These are phyloP conservation scores for Pseudococcus jackbeardsleyi DNA, from an alignment of 2,888 invertebrate genomes.

Conservation along the genomic window DNA sequence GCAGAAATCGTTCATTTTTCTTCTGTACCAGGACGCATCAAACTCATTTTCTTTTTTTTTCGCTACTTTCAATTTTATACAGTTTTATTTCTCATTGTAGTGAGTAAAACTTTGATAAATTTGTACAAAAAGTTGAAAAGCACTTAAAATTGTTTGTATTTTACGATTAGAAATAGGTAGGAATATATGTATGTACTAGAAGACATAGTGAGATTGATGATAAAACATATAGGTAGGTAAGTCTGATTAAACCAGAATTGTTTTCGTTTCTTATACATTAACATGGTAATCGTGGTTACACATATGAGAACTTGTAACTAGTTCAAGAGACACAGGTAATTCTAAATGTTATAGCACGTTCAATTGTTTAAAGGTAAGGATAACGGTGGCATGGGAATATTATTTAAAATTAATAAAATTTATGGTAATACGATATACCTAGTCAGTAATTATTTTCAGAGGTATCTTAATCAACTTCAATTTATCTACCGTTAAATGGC, in stretches of 20 bases:
- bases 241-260: constrained; percentile 12
- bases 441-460: background rate
- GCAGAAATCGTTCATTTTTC: too few relatives aligned
- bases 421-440: constrained; percentile 18
- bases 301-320: constrained; percentile 26
- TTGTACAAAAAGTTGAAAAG: too few relatives aligned
- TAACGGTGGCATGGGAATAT: constrained; percentile 48
- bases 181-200: background rate
- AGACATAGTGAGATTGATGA: background rate
- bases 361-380: constrained; percentile 42
- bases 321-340: constrained; percentile 39
- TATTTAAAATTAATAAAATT: constrained; percentile 43
- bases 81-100: too few relatives aligned
- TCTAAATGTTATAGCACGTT: background rate
- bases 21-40: too few relatives aligned
- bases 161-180: background rate
- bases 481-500: background rate
- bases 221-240: background rate
- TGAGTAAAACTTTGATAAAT: too few relatives aligned
- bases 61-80: too few relatives aligned
- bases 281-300: background rate
- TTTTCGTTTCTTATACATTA: background rate
- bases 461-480: background rate
- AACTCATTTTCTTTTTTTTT: too few relatives aligned
- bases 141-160: background rate